Evolutionary conservation across 2,113 vertebrate species (phyloP).

Genomic region (Poecile atricapillus): DNA sequence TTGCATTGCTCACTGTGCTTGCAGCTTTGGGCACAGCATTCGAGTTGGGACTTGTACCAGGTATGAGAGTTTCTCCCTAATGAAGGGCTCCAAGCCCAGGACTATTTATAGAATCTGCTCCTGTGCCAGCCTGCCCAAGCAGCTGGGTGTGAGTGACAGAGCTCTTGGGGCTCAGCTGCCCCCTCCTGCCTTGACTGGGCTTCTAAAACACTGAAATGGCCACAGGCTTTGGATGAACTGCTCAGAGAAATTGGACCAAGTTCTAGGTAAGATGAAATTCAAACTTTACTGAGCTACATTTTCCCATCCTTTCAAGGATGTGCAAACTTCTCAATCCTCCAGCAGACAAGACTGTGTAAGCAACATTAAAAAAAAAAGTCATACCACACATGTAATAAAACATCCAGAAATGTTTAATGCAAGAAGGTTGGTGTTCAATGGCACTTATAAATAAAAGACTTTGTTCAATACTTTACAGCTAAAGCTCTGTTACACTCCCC

Average conservation of each 20-base stretch:
- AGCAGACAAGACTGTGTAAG: neutral
- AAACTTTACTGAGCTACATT: accelerated
- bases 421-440: neutral
- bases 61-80: neutral
- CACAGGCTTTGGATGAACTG: neutral
- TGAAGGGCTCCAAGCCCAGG: neutral
- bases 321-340: neutral
- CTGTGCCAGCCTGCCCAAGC: neutral
- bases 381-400: neutral
- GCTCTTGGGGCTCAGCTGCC: neutral
- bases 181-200: accelerated
- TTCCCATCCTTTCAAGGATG: neutral
- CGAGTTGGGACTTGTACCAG: constrained; percentile 21
- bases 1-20: neutral
- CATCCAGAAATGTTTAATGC: constrained; percentile 18
- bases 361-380: neutral
- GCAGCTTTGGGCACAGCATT: neutral
- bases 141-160: neutral
- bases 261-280: neutral
- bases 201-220: neutral
- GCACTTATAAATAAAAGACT: constrained; percentile 55
- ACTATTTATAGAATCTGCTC: constrained; percentile 20
- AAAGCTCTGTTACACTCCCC: neutral
- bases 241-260: neutral
- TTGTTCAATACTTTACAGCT: neutral